Conservation (phyloP, 2,888 invertebrate species). For the Aproaerema taeniolella region DNA sequence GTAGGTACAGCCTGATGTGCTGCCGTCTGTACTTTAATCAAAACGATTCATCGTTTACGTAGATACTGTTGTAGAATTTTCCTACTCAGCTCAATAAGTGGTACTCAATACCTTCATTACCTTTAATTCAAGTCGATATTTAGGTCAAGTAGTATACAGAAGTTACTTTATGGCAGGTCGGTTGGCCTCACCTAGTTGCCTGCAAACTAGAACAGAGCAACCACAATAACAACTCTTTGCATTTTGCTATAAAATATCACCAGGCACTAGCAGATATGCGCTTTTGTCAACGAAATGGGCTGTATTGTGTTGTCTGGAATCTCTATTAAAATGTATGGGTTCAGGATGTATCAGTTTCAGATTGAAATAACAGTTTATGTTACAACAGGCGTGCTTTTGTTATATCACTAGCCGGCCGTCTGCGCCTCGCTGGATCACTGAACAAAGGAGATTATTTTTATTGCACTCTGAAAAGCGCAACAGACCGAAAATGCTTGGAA, state of each 20-base stretch:
- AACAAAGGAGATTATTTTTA: constrained; percentile 73
- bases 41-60: too few relatives aligned
- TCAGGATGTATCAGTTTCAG: constrained; percentile 41
- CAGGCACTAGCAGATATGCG: constrained; percentile 9
- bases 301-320: constrained; percentile 18
- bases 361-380: constrained; percentile 50
- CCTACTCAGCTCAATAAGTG: not conserved
- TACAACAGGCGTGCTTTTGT: constrained; percentile 41
- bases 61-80: not conserved
- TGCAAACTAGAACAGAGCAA: constrained; percentile 3
- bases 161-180: not conserved
- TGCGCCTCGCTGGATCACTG: constrained; percentile 45
- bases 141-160: not conserved
- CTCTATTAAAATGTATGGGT: constrained; percentile 39
- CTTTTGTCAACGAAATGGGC: constrained; percentile 6
- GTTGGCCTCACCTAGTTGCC: not conserved
- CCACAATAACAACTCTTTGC: not conserved
- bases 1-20: too few relatives aligned
- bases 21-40: too few relatives aligned
- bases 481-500: constrained; percentile 58
- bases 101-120: not conserved
- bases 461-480: constrained; percentile 65
- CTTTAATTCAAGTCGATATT: not conserved
- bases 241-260: constrained; percentile 5
- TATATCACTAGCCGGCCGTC: constrained; percentile 45